These are phyloP conservation scores for Cetoscarus ocellatus DNA, from an alignment of 2,797 vertebrate genomes.

Conservation along the genomic window DNA sequence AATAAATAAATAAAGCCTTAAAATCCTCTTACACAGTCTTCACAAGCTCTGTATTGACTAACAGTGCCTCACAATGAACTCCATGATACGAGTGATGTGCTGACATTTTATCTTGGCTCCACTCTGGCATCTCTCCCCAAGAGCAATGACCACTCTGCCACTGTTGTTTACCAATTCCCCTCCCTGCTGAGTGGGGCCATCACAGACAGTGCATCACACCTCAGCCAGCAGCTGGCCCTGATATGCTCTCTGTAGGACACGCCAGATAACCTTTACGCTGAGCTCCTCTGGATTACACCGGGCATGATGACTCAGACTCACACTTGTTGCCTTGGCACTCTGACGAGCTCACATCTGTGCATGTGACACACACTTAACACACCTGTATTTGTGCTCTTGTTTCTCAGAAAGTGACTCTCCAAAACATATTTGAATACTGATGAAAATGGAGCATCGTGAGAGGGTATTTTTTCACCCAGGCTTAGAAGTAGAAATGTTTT, in stretches of 20 bases:
- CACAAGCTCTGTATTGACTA: constrained; percentile 3
- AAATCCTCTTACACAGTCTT: constrained; percentile 3
- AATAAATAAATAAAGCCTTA: background rate
- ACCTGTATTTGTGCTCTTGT: background rate
- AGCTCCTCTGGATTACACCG: constrained; percentile 31
- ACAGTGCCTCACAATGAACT: constrained; percentile 31
- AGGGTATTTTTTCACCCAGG: background rate
- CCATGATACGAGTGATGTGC: constrained; percentile 26
- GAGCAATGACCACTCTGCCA: constrained; percentile 31
- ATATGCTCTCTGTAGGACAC: constrained; percentile 38
- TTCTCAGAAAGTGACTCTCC: background rate
- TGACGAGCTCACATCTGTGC: constrained; percentile 22
- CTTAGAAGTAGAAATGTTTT: too few relatives aligned
- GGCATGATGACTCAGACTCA: constrained; percentile 37
- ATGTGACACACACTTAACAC: constrained; percentile 9
- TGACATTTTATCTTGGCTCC: constrained; percentile 58
- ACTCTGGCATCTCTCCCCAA: constrained; percentile 13
- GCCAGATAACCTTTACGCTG: constrained; percentile 60
- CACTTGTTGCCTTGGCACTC: constrained; percentile 29
- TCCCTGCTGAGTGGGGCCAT: constrained; percentile 45
- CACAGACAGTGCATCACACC: constrained; percentile 23
- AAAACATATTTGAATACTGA: too few relatives aligned
- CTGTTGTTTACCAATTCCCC: constrained; percentile 55
- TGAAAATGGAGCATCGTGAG: background rate
- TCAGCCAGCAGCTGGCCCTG: constrained; percentile 45